These are phyloP conservation scores for Urocynchramus pylzowi DNA, from an alignment of 2,113 vertebrate genomes.

Conservation along the genomic window DNA sequence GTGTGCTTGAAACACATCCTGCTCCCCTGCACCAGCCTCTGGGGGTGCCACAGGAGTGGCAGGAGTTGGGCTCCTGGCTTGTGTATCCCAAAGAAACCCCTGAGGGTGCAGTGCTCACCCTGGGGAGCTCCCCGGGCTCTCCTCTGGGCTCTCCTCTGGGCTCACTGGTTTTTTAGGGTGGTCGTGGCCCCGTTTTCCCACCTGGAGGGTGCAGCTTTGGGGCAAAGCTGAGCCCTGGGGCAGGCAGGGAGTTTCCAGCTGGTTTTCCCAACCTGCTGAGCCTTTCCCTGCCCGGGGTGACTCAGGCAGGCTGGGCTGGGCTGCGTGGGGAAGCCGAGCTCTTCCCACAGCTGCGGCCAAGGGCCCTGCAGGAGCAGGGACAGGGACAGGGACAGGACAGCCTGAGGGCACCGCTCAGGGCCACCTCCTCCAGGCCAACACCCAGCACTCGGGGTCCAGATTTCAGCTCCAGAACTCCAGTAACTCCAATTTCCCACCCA, in stretches of 20 bases:
- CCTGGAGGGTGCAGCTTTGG: background rate
- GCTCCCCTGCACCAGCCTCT: background rate
- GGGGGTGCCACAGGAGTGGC: accelerated
- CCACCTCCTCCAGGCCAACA: background rate
- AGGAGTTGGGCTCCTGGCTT: background rate
- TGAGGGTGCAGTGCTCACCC: background rate
- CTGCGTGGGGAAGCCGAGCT: background rate
- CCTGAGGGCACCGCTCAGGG: background rate
- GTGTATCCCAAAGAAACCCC: background rate
- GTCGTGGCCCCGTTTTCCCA: accelerated
- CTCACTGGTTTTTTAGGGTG: background rate
- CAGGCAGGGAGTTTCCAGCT: background rate
- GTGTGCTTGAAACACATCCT: background rate
- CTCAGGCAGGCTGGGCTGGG: background rate
- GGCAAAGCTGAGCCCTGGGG: background rate
- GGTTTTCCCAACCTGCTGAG: background rate
- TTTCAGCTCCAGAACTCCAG: background rate
- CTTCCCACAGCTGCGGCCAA: background rate
- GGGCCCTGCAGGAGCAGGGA: background rate
- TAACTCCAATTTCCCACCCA: background rate
- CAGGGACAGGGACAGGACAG: background rate
- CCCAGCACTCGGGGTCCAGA: accelerated
- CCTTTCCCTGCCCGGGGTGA: background rate
- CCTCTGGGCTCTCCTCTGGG: background rate
- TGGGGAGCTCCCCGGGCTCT: background rate